phyloP scores from a whole-genome alignment of 2,113 vertebrate genomes.

The Sarotherodon lohbergeri region DNA sequence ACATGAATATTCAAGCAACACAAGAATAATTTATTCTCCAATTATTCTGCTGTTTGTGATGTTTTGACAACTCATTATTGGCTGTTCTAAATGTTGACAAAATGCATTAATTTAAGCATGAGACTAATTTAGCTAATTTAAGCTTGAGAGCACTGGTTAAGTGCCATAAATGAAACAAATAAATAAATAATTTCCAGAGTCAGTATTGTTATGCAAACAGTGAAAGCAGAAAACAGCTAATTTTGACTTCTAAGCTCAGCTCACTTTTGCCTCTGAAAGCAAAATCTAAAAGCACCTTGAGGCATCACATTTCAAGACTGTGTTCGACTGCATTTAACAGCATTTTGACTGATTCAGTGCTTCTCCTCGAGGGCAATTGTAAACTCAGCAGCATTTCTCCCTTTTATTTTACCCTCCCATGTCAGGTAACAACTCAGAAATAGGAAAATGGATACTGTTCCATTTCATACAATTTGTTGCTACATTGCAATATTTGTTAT shows the following conservation, averaged over 20 bases:
- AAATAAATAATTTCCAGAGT: not conserved
- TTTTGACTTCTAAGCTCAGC: not conserved
- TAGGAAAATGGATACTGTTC: not conserved
- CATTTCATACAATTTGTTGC: not conserved
- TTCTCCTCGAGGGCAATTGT: not conserved
- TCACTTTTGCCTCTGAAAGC: not conserved
- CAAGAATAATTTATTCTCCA: conserved; percentile 5
- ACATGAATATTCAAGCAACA: conserved; percentile 40
- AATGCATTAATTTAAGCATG: conserved; percentile 25
- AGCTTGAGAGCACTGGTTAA: not conserved
- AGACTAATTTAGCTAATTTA: conserved; percentile 17
- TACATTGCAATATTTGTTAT: not conserved
- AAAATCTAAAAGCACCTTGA: not conserved
- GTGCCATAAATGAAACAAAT: not conserved
- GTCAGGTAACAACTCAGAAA: not conserved
- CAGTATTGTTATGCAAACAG: not conserved
- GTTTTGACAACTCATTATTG: conserved; percentile 43
- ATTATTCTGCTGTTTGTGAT: conserved; percentile 14
- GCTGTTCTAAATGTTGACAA: conserved; percentile 18
- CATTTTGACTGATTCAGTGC: not conserved
- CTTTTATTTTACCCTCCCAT: not conserved
- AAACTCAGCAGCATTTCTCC: not conserved
- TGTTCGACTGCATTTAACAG: not conserved
- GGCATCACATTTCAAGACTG: not conserved
- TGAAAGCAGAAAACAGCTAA: not conserved